Evolutionary conservation across 2,113 vertebrate genomes (phyloP), one percentile per base, ranked within the genome.

Genomic region (Oostethus manadensis): DNA sequence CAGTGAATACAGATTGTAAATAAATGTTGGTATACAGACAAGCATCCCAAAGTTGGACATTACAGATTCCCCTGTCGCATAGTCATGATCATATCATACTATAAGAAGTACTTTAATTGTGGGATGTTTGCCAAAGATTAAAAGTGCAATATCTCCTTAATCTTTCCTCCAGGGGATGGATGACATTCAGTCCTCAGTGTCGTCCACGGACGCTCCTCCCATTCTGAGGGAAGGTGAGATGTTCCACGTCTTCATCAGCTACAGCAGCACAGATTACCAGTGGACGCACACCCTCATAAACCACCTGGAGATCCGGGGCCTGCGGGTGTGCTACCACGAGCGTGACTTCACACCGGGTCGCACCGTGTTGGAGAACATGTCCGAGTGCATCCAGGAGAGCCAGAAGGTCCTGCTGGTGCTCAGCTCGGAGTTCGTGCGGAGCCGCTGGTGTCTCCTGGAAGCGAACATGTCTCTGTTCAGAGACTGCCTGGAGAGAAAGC

Each of bases 331-430:
- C 57, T 83, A 73, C 60, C 84, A 84, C 0, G 68, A 88, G 38
- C 70, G 86, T 2, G 83, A 89, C 77, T 89, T 88, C 71, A 71
- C 42, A 14, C 67, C 81, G 0, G 82, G 83, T 5, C 74, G 82
- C 61, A 80, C 73, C 0, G 68, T 88, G n/a, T 54, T 88, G 64
- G 85, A 88, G 64, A 89, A 87, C 66, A 83, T 87, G 78, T 80
- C 81, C 0, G 79, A 86, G 5, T 81, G 80, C 72, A 86, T 89
- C 67, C 85, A 83, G 50, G 72, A 76, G 57, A 89, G 81, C 70
- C 84, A 89, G 73, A 89, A 88, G 53, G 81, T 88, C 55, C 58
- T 88, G 56, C 78, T 87, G 64, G 75, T 86, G 51, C 76, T 88
- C 58, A 90, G 84, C 26, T 56, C 62, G 23, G 88, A 85, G 71